These are phyloP conservation scores for Apodemus sylvaticus DNA, from an alignment of 2,113 vertebrate genomes.

Conservation along the genomic window DNA sequence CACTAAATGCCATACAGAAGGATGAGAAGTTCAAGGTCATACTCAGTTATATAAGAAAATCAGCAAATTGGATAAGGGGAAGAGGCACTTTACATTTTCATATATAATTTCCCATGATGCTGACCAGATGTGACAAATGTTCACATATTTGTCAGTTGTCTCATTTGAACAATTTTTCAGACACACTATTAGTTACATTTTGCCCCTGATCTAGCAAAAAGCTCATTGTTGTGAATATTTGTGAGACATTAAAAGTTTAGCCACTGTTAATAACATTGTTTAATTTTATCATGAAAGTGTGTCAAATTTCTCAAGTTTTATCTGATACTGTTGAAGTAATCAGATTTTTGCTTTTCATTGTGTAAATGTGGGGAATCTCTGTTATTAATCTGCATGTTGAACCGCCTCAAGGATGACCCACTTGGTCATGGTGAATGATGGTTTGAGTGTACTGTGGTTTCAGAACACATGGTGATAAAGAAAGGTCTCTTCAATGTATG, in stretches of 20 bases:
- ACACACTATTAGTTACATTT: not conserved
- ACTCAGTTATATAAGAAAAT: not conserved
- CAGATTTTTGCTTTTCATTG: not conserved
- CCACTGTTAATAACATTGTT: not conserved
- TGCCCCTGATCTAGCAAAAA: not conserved
- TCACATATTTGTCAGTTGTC: not conserved
- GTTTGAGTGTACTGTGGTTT: not conserved
- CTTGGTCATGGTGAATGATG: not conserved
- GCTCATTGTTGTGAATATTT: not conserved
- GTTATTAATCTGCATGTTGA: not conserved
- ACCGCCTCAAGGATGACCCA: not conserved
- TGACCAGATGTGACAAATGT: not conserved
- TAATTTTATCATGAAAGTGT: not conserved
- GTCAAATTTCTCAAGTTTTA: not conserved
- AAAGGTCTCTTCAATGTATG: not conserved
- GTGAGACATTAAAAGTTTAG: not conserved
- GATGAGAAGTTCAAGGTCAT: not conserved
- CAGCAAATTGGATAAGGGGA: not conserved
- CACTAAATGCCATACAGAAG: not conserved
- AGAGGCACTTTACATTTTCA: not conserved
- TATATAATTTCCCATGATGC: not conserved
- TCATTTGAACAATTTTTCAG: not conserved
- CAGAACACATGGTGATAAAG: not conserved
- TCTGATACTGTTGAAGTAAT: not conserved
- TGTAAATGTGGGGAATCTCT: not conserved